Evolutionary conservation across 53 echinoderm and acorn worm species (phyloP).

Genomic region (Echinometra lucunter): DNA sequence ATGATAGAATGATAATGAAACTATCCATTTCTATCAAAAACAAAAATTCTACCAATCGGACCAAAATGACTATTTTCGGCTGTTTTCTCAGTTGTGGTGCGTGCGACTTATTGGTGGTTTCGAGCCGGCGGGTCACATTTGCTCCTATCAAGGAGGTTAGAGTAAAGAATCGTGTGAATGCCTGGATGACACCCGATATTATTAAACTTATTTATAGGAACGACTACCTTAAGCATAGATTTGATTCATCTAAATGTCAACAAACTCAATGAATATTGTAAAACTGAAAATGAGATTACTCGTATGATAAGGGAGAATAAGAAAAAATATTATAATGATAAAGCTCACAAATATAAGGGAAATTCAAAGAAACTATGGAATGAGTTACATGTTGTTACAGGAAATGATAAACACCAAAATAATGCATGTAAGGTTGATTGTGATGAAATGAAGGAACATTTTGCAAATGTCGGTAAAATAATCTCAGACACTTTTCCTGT

Average conservation of each 20-base stretch:
- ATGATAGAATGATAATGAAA: too few relatives aligned
- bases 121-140: too few relatives aligned
- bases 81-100: too few relatives aligned
- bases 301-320: not conserved
- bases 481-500: not conserved
- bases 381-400: not conserved
- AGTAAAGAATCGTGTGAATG: not conserved
- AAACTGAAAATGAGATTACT: not conserved
- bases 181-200: not conserved
- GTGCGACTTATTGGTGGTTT: too few relatives aligned
- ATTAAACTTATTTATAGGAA: not conserved
- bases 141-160: too few relatives aligned
- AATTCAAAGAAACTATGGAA: too few relatives aligned
- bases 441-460: conserved; percentile 4
- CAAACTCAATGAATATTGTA: too few relatives aligned
- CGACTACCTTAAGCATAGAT: not conserved
- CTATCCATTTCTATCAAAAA: too few relatives aligned
- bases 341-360: too few relatives aligned
- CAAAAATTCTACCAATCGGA: too few relatives aligned
- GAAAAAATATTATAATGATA: not conserved
- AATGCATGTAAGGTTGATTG: not conserved
- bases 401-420: not conserved
- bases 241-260: not conserved
- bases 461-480: not conserved
- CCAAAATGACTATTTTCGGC: too few relatives aligned